These are phyloP conservation scores for Plodia interpunctella DNA, from an alignment of 1,140 invertebrate genomes.

Conservation along the genomic window DNA sequence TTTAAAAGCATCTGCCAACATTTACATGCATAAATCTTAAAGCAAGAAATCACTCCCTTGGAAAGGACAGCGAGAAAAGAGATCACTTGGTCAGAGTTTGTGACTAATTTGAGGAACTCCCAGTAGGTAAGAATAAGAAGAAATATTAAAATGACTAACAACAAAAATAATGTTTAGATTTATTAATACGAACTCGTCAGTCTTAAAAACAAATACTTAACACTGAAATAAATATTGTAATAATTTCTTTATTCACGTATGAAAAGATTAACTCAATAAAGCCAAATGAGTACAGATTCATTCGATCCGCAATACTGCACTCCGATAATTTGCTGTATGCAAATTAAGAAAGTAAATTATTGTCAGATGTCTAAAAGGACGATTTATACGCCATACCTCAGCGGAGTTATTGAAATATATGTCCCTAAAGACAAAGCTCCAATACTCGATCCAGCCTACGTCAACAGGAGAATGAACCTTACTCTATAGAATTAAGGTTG, in stretches of 20 bases:
- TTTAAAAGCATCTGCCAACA: too few species aligned
- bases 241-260: background rate
- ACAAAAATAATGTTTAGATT: too few species aligned
- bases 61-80: too few species aligned
- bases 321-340: constrained; percentile 37
- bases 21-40: too few species aligned
- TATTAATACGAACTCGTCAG: too few species aligned
- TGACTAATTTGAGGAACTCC: too few species aligned
- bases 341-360: constrained; percentile 62
- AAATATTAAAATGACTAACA: too few species aligned
- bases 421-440: constrained; percentile 52
- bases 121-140: too few species aligned
- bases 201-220: too few species aligned
- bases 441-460: constrained; percentile 17
- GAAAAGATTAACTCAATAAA: background rate
- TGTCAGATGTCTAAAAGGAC: constrained; percentile 59
- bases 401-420: constrained; percentile 65
- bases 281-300: background rate
- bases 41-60: too few species aligned
- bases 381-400: constrained; percentile 56
- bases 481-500: constrained; percentile 17
- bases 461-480: constrained; percentile 18
- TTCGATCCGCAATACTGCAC: constrained; percentile 8
- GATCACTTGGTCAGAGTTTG: too few species aligned
- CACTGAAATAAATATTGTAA: too few species aligned